phyloP scores from a whole-genome alignment of 1,140 invertebrate genomes.

The Cyclargus thomasi region DNA sequence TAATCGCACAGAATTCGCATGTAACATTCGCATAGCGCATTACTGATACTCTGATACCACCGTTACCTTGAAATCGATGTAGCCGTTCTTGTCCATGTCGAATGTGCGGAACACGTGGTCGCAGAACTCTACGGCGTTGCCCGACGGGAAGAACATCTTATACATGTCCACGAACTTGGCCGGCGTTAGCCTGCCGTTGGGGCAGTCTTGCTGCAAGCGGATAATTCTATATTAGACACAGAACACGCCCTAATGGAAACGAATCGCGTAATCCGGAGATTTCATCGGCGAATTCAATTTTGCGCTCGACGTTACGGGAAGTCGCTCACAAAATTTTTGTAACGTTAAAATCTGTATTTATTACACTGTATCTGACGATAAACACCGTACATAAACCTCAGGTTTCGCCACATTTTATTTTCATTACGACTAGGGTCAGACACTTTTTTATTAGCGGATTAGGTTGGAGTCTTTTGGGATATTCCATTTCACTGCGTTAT shows the following conservation, averaged over 20 bases:
- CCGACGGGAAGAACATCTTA: slow-evolving; percentile 99
- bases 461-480: background rate
- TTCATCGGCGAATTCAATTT: background rate
- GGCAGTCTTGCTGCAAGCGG: slow-evolving; percentile 97
- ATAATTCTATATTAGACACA: slow-evolving; percentile 1
- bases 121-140: slow-evolving; percentile 98
- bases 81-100: slow-evolving; percentile 99
- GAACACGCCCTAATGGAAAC: background rate
- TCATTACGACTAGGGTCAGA: background rate
- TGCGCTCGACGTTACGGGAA: background rate
- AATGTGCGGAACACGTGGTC: slow-evolving; percentile 99
- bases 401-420: background rate
- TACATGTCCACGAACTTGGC: slow-evolving; percentile 99
- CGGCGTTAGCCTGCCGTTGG: slow-evolving; percentile 96
- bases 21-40: slow-evolving; percentile 20
- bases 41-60: slow-evolving; percentile 9
- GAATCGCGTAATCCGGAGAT: background rate
- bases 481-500: background rate
- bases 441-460: background rate
- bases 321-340: background rate
- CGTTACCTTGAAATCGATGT: slow-evolving; percentile 95
- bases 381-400: background rate
- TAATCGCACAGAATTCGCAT: slow-evolving; percentile 19
- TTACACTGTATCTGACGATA: background rate
- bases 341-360: background rate